Percentiles rank a stretch among this genome's conserved stretches.
phyloP scores from a whole-genome alignment of 2,113 vertebrate genomes.

The Otolemur garnettii region DNA sequence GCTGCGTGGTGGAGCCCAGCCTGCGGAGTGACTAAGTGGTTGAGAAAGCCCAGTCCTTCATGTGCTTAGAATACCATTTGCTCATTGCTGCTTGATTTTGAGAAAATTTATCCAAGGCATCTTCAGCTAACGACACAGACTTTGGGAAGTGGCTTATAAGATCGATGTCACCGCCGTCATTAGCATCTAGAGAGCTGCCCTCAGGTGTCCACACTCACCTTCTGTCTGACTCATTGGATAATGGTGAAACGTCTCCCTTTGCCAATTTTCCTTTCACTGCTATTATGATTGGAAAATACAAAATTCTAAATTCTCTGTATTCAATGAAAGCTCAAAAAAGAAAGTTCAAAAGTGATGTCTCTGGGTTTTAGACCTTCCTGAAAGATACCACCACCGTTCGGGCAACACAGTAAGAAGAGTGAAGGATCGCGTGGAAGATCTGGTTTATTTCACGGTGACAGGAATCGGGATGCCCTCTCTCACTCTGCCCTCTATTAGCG shows the following conservation, averaged over 20 bases:
- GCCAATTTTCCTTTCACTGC: neutral
- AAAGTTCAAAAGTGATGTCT: neutral
- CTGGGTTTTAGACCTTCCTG: neutral
- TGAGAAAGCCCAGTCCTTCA: fast-evolving
- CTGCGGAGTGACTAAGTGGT: neutral
- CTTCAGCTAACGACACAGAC: fast-evolving
- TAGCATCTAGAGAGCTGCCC: fast-evolving
- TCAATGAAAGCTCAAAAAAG: neutral
- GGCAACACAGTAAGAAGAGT: neutral
- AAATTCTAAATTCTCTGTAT: neutral
- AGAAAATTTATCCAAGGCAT: neutral
- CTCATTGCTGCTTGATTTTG: fast-evolving
- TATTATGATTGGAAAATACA: neutral
- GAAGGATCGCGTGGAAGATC: neutral
- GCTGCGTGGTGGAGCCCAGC: neutral
- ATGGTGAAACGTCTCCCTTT: neutral
- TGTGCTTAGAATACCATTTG: fast-evolving
- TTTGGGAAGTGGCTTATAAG: fast-evolving
- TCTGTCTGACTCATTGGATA: neutral
- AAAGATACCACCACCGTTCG: neutral
- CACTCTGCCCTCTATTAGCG: neutral
- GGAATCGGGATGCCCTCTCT: neutral
- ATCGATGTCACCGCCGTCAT: neutral
- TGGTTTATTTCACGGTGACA: neutral
- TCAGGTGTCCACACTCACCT: fast-evolving